phyloP scores from a whole-genome alignment of 2,797 vertebrate species.

The Chrosomus eos region DNA sequence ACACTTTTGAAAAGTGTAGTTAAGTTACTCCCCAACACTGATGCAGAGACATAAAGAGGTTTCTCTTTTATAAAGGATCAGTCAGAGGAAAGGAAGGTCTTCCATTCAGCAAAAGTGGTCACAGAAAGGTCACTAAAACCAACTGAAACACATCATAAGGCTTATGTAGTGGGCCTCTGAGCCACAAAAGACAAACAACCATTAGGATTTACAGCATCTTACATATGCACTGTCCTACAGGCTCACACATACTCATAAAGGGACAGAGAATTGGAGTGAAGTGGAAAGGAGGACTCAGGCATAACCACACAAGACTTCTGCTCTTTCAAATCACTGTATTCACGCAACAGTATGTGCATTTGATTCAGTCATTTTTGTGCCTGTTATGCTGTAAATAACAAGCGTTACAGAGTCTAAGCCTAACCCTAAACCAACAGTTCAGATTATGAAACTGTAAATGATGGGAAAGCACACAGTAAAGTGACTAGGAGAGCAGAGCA shows the following conservation, averaged over 20 bases:
- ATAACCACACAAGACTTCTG: background rate
- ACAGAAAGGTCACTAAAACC: slow-evolving; percentile 15
- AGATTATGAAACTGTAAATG: background rate
- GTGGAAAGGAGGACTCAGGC: slow-evolving; percentile 1
- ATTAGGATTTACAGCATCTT: background rate
- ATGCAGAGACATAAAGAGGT: background rate
- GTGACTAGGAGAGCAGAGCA: slow-evolving; percentile 30
- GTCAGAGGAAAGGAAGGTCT: background rate
- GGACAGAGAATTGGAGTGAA: background rate
- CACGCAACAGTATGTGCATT: background rate
- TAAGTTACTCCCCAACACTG: slow-evolving; percentile 20
- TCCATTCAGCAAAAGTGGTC: slow-evolving; percentile 6
- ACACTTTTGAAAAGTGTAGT: background rate
- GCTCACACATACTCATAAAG: slow-evolving; percentile 2
- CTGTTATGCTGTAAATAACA: background rate
- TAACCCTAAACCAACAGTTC: background rate
- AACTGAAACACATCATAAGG: slow-evolving; percentile 8
- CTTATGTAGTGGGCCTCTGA: background rate
- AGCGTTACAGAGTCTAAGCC: background rate
- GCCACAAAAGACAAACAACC: background rate
- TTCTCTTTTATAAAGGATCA: slow-evolving; percentile 14
- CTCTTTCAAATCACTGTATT: slow-evolving; percentile 17
- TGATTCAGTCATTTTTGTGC: background rate
- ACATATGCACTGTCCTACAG: background rate
- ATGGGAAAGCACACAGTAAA: background rate